A percentile compares a stretch with the other conserved stretches of the same genome.
These are phyloP conservation scores for Drosophila nigricruria DNA, from an alignment of 2,888 invertebrate species.

Conservation along the genomic window DNA sequence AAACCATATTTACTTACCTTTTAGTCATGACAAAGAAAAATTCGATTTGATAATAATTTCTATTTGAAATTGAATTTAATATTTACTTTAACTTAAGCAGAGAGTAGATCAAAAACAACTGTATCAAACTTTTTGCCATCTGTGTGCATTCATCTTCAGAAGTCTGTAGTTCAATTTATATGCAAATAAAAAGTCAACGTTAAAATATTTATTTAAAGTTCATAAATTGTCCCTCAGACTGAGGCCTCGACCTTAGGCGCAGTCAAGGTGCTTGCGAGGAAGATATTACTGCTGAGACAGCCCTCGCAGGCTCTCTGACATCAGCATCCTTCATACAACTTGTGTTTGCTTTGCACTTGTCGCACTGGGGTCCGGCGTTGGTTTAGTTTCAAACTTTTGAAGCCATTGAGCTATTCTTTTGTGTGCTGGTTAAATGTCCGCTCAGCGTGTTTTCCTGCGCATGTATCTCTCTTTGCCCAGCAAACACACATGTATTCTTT, in stretches of 20 bases:
- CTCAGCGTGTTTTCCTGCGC: constrained; percentile 11
- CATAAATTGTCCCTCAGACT: neutral
- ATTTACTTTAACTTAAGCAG: neutral
- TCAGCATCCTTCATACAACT: constrained; percentile 30
- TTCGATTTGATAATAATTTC: neutral
- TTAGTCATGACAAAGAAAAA: neutral
- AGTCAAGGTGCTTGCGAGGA: constrained; percentile 19
- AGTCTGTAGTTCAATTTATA: constrained; percentile 5
- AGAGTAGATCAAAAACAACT: neutral
- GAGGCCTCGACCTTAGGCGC: neutral
- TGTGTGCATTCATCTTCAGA: neutral
- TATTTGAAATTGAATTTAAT: neutral
- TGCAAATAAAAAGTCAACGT: constrained; percentile 9
- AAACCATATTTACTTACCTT: neutral
- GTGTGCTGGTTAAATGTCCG: constrained; percentile 50
- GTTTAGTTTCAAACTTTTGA: constrained; percentile 59
- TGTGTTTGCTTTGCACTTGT: constrained; percentile 49
- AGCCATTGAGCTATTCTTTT: constrained; percentile 70
- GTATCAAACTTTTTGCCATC: neutral
- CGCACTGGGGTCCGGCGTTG: constrained; percentile 39
- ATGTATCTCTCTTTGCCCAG: constrained; percentile 26
- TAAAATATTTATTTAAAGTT: neutral
- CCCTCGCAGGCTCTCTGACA: constrained; percentile 39
- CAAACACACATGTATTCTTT: constrained; percentile 18
- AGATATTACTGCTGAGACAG: constrained; percentile 30